Percentiles rank a stretch among this genome's conserved stretches.
phyloP scores from a whole-genome alignment of 2,888 invertebrate genomes.

The Drosophila emarginata region DNA sequence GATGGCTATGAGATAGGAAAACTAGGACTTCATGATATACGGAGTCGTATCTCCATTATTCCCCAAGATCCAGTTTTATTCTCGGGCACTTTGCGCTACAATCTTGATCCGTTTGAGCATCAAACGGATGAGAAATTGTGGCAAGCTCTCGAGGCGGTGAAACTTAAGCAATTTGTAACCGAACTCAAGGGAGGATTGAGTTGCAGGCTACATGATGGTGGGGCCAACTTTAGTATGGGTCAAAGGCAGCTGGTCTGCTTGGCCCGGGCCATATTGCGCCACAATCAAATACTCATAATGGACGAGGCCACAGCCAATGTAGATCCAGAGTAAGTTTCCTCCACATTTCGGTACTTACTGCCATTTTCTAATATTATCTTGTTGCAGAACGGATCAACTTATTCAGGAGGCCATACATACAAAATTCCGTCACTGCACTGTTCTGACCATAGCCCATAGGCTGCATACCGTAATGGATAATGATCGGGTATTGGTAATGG shows the following conservation, averaged over 20 bases:
- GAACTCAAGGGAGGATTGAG: constrained; percentile 85
- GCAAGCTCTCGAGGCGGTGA: constrained; percentile 90
- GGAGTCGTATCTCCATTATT: constrained; percentile 93
- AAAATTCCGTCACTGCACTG: constrained; percentile 91
- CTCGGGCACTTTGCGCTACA: constrained; percentile 90
- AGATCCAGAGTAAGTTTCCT: constrained; percentile 87
- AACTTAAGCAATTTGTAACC: constrained; percentile 87
- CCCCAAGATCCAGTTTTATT: constrained; percentile 97
- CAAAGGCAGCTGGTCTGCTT: constrained; percentile 94
- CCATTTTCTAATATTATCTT: constrained; percentile 18
- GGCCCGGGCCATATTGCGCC: constrained; percentile 91
- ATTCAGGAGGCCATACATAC: constrained; percentile 92
- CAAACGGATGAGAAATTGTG: constrained; percentile 89
- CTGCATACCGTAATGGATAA: constrained; percentile 96
- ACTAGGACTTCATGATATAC: constrained; percentile 89
- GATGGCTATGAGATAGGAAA: constrained; percentile 88
- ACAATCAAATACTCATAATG: constrained; percentile 91
- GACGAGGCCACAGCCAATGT: constrained; percentile 97
- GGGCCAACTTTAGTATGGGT: constrained; percentile 93
- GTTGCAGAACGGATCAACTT: constrained; percentile 88
- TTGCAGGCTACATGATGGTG: constrained; percentile 88
- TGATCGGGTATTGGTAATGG: constrained; percentile 92
- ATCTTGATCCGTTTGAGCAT: constrained; percentile 92
- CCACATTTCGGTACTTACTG: background rate
- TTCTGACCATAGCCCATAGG: constrained; percentile 95